These are phyloP conservation scores for Echiichthys vipera DNA, from an alignment of 2,797 vertebrate genomes.

Conservation along the genomic window DNA sequence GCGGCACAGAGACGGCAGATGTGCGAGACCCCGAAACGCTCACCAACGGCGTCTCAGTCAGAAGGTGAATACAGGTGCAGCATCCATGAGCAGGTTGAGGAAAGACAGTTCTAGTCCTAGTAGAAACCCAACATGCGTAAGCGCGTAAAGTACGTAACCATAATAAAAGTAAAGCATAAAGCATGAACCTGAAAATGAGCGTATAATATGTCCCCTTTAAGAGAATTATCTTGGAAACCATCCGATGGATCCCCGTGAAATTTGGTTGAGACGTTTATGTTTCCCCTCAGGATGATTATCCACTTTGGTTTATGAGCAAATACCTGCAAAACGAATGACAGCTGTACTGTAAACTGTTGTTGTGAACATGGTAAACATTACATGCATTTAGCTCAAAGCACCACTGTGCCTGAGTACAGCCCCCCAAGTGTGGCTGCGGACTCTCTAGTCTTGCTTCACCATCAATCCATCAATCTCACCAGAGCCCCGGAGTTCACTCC, in stretches of 20 bases:
- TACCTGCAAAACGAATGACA: conserved; percentile 2
- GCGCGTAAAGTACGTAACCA: too few species aligned
- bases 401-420: neutral
- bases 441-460: conserved; percentile 10
- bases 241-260: neutral
- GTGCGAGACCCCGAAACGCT: too few species aligned
- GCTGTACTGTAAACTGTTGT: neutral
- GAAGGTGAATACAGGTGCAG: too few species aligned
- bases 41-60: too few species aligned
- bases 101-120: too few species aligned
- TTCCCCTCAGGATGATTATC: conserved; percentile 1
- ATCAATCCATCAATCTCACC: conserved; percentile 16
- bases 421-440: neutral
- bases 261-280: neutral
- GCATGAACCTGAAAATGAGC: too few species aligned
- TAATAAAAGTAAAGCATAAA: too few species aligned
- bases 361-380: neutral
- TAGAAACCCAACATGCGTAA: too few species aligned
- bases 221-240: neutral
- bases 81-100: too few species aligned
- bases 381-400: neutral
- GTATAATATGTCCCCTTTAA: too few species aligned
- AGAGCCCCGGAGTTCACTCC: neutral
- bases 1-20: too few species aligned
- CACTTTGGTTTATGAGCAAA: conserved; percentile 2